Conservation (phyloP, 2,888 invertebrate genomes). For the Choristoneura rosaceana region DNA sequence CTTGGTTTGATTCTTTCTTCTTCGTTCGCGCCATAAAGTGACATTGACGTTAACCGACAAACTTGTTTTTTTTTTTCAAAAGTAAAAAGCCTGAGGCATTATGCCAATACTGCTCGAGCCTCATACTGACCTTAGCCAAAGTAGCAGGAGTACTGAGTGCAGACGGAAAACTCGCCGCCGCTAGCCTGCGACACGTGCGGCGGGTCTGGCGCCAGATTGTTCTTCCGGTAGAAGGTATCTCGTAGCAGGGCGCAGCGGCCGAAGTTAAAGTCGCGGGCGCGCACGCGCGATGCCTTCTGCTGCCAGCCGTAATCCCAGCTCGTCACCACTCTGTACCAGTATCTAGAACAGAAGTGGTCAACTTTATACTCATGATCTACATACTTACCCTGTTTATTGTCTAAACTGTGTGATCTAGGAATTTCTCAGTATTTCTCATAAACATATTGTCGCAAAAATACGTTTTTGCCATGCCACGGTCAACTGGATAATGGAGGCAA, state of each 20-base stretch:
- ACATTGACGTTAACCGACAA: no score
- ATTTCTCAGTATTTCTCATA: no score
- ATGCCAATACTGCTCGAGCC: no score
- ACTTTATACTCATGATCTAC: not conserved
- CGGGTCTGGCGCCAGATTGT: slow-evolving; percentile 84
- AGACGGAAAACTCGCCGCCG: slow-evolving; percentile 68
- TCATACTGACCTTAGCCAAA: slow-evolving; percentile 48
- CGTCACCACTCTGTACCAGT: slow-evolving; percentile 78
- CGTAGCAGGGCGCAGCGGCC: slow-evolving; percentile 82
- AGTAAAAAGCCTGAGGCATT: no score
- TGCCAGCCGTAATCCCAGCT: slow-evolving; percentile 87
- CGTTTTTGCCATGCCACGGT: no score
- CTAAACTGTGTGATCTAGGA: no score
- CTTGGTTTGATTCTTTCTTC: no score
- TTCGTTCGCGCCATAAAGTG: no score
- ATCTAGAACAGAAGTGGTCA: slow-evolving; percentile 59
- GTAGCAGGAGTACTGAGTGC: slow-evolving; percentile 73
- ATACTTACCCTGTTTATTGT: no score
- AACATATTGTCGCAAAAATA: no score
- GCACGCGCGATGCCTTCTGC: slow-evolving; percentile 70
- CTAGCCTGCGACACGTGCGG: slow-evolving; percentile 82
- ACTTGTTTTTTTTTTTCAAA: no score
- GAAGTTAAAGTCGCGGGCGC: slow-evolving; percentile 69
- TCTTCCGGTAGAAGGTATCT: slow-evolving; percentile 85
- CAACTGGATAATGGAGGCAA: no score